A percentile compares a stretch with the other conserved stretches of the same genome.
Conservation (phyloP, 2,888 invertebrate genomes). For the Notodonta dromedarius region DNA sequence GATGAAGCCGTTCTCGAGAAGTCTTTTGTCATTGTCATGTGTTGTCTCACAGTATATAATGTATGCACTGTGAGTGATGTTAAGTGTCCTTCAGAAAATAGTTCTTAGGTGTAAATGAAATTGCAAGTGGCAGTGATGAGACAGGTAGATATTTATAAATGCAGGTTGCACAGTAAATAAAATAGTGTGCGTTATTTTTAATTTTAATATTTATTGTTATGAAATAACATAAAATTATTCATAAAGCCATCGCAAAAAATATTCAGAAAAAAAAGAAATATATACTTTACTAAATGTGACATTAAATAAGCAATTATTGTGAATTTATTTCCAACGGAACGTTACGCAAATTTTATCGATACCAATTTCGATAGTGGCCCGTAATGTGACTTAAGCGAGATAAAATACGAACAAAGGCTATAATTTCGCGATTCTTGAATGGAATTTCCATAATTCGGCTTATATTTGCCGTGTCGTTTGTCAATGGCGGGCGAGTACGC, state of each 20-base stretch:
- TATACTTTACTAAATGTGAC: constrained; percentile 50
- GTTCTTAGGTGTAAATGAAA: too few species aligned
- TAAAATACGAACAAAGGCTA: constrained; percentile 67
- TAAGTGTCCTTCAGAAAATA: constrained; percentile 18
- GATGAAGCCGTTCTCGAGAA: constrained; percentile 55
- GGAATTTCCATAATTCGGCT: constrained; percentile 72
- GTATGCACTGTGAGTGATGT: constrained; percentile 6
- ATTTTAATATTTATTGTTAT: too few species aligned
- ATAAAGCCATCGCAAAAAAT: constrained; percentile 38
- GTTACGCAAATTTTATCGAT: constrained; percentile 73
- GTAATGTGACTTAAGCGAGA: constrained; percentile 64
- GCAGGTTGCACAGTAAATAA: too few species aligned
- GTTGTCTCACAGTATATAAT: constrained; percentile 40
- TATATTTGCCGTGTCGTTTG: constrained; percentile 65
- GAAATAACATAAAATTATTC: too few species aligned
- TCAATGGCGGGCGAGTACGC: constrained; percentile 47
- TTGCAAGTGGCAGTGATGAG: too few species aligned
- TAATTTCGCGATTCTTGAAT: constrained; percentile 71
- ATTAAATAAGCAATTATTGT: constrained; percentile 70
- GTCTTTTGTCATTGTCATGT: constrained; percentile 48
- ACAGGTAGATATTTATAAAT: too few species aligned
- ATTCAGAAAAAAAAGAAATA: too few species aligned
- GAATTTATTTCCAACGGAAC: constrained; percentile 72
- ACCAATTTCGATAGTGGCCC: constrained; percentile 78
- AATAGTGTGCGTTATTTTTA: too few species aligned